These are phyloP conservation scores for Lagopus muta DNA, from an alignment of 2,113 vertebrate genomes.

Conservation along the genomic window DNA sequence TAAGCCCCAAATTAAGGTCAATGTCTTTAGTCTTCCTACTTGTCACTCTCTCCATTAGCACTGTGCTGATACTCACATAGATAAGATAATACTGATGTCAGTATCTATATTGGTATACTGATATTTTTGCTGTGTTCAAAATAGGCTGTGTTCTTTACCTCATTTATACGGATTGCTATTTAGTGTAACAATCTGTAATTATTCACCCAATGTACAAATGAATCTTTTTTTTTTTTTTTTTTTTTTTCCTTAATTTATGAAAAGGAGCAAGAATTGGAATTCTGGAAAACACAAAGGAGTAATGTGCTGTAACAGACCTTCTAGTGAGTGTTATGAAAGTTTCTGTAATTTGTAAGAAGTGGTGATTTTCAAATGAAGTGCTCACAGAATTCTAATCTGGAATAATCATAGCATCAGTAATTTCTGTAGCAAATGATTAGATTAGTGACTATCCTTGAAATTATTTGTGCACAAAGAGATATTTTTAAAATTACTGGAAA, in stretches of 20 bases:
- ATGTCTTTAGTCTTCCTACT: background rate
- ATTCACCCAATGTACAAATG: background rate
- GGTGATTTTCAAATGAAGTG: background rate
- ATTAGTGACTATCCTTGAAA: background rate
- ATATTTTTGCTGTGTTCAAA: background rate
- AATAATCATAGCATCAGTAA: background rate
- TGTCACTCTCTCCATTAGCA: background rate
- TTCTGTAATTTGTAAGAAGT: background rate
- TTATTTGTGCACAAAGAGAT: background rate
- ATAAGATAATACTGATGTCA: accelerated
- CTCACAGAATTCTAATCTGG: background rate
- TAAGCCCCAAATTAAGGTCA: background rate
- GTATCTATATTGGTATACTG: background rate
- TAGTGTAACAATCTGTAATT: background rate
- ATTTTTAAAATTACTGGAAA: background rate
- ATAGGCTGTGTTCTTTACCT: background rate
- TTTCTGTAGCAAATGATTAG: background rate
- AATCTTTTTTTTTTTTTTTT: background rate
- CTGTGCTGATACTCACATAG: background rate
- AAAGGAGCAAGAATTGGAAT: background rate
- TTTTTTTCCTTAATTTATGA: background rate
- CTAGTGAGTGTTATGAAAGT: background rate
- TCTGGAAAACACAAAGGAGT: background rate
- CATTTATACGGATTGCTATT: background rate
- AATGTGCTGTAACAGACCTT: background rate